A percentile compares a stretch with the other conserved stretches of the same genome.
These are phyloP conservation scores for Pygocentrus nattereri DNA, from an alignment of 2,797 vertebrate species.

Conservation along the genomic window DNA sequence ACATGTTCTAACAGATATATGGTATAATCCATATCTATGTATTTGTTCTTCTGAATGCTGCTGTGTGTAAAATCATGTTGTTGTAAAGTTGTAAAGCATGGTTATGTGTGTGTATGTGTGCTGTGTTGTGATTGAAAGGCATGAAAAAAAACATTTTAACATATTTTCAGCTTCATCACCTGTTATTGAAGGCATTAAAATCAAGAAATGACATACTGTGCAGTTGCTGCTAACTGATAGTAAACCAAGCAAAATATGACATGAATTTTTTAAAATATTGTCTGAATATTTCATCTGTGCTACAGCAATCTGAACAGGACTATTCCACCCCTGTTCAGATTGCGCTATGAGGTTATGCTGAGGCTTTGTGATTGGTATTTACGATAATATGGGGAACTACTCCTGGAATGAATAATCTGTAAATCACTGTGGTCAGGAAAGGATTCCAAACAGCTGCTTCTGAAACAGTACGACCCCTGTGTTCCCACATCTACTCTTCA, in stretches of 20 bases:
- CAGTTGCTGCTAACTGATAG: not conserved
- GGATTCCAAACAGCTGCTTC: constrained; percentile 49
- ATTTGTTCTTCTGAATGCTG: not conserved
- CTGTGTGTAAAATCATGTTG: not conserved
- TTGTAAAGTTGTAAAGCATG: constrained; percentile 30
- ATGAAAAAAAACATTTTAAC: too few relatives aligned
- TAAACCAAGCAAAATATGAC: not conserved
- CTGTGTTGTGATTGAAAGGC: not conserved
- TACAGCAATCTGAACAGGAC: not conserved
- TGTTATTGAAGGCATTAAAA: not conserved
- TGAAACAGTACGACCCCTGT: constrained; percentile 39
- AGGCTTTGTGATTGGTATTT: constrained; percentile 35
- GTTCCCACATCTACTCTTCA: constrained; percentile 31
- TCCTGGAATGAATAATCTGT: constrained; percentile 47
- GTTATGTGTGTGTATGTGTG: constrained; percentile 37
- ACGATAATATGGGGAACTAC: constrained; percentile 46
- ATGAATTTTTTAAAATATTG: not conserved
- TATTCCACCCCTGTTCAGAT: not conserved
- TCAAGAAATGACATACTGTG: not conserved
- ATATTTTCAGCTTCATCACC: not conserved
- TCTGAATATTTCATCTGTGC: constrained; percentile 1
- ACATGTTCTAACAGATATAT: constrained; percentile 45
- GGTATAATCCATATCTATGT: constrained; percentile 29
- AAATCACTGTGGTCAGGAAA: constrained; percentile 40
- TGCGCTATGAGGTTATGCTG: not conserved